Percentiles rank a stretch among this genome's conserved stretches.
phyloP scores from a whole-genome alignment of 2,113 vertebrate species.

The chimpanzee (Pan troglodytes) region DNA sequence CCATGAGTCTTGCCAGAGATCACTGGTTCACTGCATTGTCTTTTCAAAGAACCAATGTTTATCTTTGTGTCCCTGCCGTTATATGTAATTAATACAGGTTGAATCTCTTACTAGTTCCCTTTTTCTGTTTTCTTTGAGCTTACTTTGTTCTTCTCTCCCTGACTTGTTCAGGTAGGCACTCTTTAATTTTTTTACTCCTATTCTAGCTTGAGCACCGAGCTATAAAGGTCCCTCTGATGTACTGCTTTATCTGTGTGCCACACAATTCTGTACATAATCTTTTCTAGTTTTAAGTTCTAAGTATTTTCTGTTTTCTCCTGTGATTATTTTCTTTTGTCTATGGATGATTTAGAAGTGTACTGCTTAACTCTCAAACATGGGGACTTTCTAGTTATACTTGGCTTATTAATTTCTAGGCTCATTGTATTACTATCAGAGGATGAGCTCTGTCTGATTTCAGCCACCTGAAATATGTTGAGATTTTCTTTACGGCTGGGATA shows the following conservation, averaged over 20 bases:
- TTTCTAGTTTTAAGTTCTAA: background rate
- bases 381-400: background rate
- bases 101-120: background rate
- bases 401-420: background rate
- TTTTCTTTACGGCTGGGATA: background rate
- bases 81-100: no score
- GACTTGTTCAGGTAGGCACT: background rate
- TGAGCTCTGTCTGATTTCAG: background rate
- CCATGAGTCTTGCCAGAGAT: background rate
- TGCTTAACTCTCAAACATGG: no score
- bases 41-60: background rate
- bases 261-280: rapidly evolving
- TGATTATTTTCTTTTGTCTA: no score
- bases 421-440: no score
- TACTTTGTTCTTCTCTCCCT: background rate
- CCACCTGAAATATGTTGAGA: background rate
- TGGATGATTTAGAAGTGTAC: background rate
- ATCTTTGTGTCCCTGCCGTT: background rate
- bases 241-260: background rate
- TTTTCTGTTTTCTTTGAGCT: background rate
- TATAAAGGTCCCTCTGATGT: rapidly evolving
- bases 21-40: background rate
- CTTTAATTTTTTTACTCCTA: background rate
- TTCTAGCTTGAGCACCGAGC: background rate
- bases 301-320: background rate